Evolutionary conservation across 2,888 invertebrate species (phyloP), one percentile per base, ranked within the genome.

Genomic region (Gymnosoma rotundatum): DNA sequence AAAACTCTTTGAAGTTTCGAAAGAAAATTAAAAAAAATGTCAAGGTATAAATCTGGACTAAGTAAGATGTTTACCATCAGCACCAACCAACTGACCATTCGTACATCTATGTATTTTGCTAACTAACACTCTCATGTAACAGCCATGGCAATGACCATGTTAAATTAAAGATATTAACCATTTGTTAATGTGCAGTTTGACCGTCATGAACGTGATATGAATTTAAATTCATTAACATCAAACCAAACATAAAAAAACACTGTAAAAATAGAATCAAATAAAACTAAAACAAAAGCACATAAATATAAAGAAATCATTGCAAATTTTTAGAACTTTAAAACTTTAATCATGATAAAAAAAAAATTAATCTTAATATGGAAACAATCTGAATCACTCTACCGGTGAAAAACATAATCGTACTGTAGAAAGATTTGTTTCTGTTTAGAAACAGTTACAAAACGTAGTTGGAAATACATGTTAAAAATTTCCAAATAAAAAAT

Each of bases 201-300:
- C 58, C 36, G 52, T 63, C 7, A 48, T 69, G 54, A n/a, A 81
- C 80, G 80, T 81, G 80, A 69, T 69, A 69, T 56, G 80, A 81
- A 81, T 81, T 60, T 36, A 50, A 64, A 58, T 7, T 36, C 4
- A 25, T 9, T 0, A 21, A 54, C 74, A 54, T 67, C 38, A 52
- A 54, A 67, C 14, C 1, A 2, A n/a, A 18, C 8, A 18, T 18
- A 9, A 7, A 45, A 25, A 60, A 60, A 50, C 14, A 42, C 7
- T 42, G 32, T 52, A 69, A 60, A 70, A 66, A 64, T 69, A 45
- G 61, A 32, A 69, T 42, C 42, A 54, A 69, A 69, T 60, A 60
- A 67, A 50, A 60, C 50, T 20, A 21, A 32, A 56, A 56, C 36
- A 42, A 70, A 61, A 18, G 18, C 7, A 25, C 25, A 25, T 25